A percentile compares a stretch with the other conserved stretches of the same genome.
Evolutionary conservation across 2,113 vertebrate species (phyloP).

Genomic region (Campylomormyrus tamandua): DNA sequence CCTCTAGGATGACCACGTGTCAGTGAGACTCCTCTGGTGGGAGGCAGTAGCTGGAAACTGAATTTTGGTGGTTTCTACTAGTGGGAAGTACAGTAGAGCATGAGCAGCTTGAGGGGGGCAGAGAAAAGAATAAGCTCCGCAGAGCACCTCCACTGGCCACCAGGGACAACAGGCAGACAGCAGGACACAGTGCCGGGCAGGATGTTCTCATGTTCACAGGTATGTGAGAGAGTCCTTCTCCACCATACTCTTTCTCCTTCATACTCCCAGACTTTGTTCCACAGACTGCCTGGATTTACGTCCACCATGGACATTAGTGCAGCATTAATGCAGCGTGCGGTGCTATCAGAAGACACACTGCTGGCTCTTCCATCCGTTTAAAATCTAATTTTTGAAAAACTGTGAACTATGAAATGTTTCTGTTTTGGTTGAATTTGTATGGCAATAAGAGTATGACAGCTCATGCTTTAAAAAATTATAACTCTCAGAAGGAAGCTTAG

Average conservation of each 20-base stretch:
- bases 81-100: background rate
- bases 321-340: background rate
- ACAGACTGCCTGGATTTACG: background rate
- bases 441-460: background rate
- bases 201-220: background rate
- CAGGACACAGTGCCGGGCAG: background rate
- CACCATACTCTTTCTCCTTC: background rate
- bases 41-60: background rate
- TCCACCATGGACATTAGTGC: background rate
- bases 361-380: background rate
- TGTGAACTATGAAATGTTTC: background rate
- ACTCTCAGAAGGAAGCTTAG: background rate
- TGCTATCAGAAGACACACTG: background rate
- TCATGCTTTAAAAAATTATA: background rate
- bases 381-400: background rate
- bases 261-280: background rate
- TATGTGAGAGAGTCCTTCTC: background rate
- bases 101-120: background rate
- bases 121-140: background rate
- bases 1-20: background rate
- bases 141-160: background rate
- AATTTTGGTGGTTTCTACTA: background rate
- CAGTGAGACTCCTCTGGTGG: background rate
- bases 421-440: background rate
- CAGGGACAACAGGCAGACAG: background rate